phyloP scores from a whole-genome alignment of 1,140 invertebrate species.

The Coelopa frigida region DNA sequence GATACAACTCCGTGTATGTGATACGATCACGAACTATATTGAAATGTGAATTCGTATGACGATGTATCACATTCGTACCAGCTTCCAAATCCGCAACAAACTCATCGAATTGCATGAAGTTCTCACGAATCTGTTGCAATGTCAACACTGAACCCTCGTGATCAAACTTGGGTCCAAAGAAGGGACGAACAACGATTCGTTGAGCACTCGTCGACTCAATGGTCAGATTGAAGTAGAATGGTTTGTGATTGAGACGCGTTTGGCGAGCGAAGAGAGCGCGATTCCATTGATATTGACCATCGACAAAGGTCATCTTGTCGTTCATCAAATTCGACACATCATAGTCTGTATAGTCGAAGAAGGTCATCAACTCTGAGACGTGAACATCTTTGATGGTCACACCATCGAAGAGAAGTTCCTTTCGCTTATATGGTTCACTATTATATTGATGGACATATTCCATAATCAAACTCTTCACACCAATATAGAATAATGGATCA shows the following conservation, averaged over 20 bases:
- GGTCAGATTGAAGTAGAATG: slow-evolving; percentile 50
- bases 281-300: slow-evolving; percentile 8
- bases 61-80: background rate
- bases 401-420: slow-evolving; percentile 51
- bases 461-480: too few relatives aligned
- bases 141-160: slow-evolving; percentile 36
- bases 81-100: background rate
- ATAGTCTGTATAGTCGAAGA: slow-evolving; percentile 54
- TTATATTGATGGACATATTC: slow-evolving; percentile 50
- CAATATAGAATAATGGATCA: slow-evolving; percentile 56
- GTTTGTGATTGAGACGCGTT: slow-evolving; percentile 53
- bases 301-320: slow-evolving; percentile 19
- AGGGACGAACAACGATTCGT: slow-evolving; percentile 47
- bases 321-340: slow-evolving; percentile 49
- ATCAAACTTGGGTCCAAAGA: slow-evolving; percentile 50
- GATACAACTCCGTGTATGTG: background rate
- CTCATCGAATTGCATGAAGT: background rate
- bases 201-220: slow-evolving; percentile 44
- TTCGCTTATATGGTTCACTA: slow-evolving; percentile 54
- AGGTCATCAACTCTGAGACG: slow-evolving; percentile 54
- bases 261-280: slow-evolving; percentile 23
- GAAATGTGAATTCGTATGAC: too few relatives aligned
- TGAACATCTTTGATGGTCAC: slow-evolving; percentile 52
- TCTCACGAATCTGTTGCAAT: background rate
- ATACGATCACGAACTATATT: too few relatives aligned